A percentile compares a stretch with the other conserved stretches of the same genome.
These are phyloP conservation scores for Malurus elegans DNA, from an alignment of 2,113 vertebrate species.

Conservation along the genomic window DNA sequence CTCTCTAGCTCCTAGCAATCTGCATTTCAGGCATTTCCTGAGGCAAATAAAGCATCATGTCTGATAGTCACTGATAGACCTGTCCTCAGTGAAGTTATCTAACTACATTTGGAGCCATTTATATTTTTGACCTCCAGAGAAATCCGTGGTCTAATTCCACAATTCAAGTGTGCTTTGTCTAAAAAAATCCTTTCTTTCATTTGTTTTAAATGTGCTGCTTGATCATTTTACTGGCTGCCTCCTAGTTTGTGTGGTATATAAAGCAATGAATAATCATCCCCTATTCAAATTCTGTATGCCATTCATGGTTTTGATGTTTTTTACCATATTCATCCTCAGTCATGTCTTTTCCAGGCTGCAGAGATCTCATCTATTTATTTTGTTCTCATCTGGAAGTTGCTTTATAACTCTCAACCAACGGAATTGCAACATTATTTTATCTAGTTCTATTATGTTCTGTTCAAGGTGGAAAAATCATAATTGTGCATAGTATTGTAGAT, in stretches of 20 bases:
- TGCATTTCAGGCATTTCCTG: neutral
- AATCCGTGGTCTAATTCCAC: neutral
- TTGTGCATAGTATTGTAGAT: neutral
- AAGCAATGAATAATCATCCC: slow-evolving; percentile 26
- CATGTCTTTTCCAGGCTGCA: neutral
- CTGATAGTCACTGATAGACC: neutral
- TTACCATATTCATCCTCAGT: neutral
- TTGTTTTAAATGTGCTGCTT: slow-evolving; percentile 35
- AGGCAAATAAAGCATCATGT: neutral
- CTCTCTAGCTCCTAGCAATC: neutral
- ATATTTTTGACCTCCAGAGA: slow-evolving; percentile 2
- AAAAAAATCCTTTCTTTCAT: neutral
- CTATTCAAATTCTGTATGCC: slow-evolving; percentile 18
- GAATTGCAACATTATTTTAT: neutral
- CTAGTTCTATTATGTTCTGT: neutral
- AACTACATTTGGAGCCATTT: neutral
- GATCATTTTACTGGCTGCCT: slow-evolving; percentile 6
- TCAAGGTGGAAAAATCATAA: neutral
- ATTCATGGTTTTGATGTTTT: slow-evolving; percentile 8
- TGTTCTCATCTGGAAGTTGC: neutral
- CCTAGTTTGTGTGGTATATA: neutral
- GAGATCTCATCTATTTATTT: slow-evolving; percentile 31
- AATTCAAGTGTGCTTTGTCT: neutral
- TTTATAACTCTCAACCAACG: neutral
- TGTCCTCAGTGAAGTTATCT: neutral